Base-by-base conservation (phyloP, 2,888 invertebrate species). In the Pheosia tremula region DNA sequence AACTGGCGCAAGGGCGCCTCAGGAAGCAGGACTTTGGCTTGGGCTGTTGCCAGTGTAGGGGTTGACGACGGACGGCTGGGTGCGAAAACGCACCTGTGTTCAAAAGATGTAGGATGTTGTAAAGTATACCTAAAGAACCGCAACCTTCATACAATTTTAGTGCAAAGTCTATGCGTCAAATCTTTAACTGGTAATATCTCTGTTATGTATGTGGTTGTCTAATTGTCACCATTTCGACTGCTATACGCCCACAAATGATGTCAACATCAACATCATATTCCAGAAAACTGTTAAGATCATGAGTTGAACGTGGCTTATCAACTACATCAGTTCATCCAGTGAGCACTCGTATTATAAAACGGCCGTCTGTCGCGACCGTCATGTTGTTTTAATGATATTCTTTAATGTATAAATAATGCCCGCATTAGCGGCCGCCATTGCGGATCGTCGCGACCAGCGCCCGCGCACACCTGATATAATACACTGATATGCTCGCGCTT, bases 371-470 rank as follows among this genome's bases (percentile, higher is more conserved):
- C 74, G 70, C 75, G 72, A 68, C 58, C 67, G 71, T 86, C 84
- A 87, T 86, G 86, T 75, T 67, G 72, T 81, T 88, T 84, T 88
- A 88, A 88, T 87, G 86, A 81, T 78, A 82, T 85, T 85, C 82
- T 82, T 84, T 87, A 85, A 88, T 86, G 87, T 80, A 86, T 86
- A 88, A 85, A 88, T 88, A 89, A 89, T 87, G 81, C 66, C 63
- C 72, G 71, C 79, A 78, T 81, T 80, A 83, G 79, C 68, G 63
- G 55, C 61, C 58, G 68, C 64, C 74, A 68, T 66, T 60, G 75
- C 72, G 71, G 71, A 75, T 75, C 38, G 59, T 59, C 52, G 55
- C 38, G 53, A 1, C 54, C 53, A 65, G 70, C 66, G 73, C 67
- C 56, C 62, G 66, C 59, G 69, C 69, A 60, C 72, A 55, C 56